Conservation (phyloP, 2,113 vertebrate genomes). For the Acinonyx jubatus region DNA sequence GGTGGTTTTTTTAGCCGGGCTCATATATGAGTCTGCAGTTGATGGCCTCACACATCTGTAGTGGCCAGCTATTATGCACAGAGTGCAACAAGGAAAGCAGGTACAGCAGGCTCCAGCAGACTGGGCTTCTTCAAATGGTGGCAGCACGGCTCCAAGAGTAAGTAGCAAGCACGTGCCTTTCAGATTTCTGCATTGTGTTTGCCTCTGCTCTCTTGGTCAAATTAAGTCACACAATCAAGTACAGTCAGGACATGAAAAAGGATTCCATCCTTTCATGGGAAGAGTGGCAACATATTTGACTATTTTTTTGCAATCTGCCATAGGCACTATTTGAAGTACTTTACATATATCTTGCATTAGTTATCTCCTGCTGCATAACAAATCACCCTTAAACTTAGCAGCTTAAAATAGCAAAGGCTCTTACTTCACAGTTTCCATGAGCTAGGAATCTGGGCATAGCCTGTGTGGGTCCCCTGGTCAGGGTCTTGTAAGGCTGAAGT, state of each 20-base stretch:
- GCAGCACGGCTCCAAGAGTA: neutral
- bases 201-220: neutral
- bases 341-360: neutral
- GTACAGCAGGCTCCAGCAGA: neutral
- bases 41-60: neutral
- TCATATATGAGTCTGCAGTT: neutral
- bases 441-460: neutral
- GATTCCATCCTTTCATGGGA: neutral
- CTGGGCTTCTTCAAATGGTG: neutral
- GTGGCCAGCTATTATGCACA: neutral
- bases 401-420: neutral
- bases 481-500: neutral
- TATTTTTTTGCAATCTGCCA: neutral
- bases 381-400: neutral
- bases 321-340: neutral
- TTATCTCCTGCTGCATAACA: neutral
- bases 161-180: neutral
- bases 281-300: neutral
- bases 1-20: neutral
- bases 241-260: neutral
- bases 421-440: neutral
- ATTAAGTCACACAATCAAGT: neutral
- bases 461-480: neutral
- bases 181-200: neutral
- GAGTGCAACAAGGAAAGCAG: neutral